These are phyloP conservation scores for Hydractinia symbiolongicarpus DNA, from an alignment of 30 jellyfish, hydroid and myxozoan genomes.

Conservation along the genomic window DNA sequence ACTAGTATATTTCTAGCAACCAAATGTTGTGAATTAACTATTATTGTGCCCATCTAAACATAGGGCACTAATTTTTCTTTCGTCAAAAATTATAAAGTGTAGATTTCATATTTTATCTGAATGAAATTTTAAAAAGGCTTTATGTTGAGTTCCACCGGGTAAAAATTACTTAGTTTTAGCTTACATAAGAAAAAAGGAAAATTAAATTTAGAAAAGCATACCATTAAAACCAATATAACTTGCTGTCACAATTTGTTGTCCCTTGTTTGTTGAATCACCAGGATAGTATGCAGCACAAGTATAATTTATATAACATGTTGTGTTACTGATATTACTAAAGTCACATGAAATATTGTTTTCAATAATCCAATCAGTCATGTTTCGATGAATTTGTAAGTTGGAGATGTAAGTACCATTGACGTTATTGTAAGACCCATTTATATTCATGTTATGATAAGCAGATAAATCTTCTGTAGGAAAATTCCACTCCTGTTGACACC, in stretches of 20 bases:
- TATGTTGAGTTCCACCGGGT: no score
- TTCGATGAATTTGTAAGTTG: neutral
- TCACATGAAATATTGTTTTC: neutral
- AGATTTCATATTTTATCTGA: no score
- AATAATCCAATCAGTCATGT: neutral
- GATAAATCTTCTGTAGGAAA: neutral
- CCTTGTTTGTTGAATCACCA: neutral
- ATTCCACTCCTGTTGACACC: neutral
- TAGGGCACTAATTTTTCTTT: no score
- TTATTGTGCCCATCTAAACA: no score
- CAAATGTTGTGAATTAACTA: no score
- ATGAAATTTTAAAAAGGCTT: no score
- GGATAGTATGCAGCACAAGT: neutral
- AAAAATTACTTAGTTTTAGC: no score
- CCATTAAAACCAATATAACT: slow-evolving; percentile 13
- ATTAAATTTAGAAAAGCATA: neutral
- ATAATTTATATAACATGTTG: slow-evolving; percentile 5
- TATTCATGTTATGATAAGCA: neutral
- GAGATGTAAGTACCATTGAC: slow-evolving; percentile 9
- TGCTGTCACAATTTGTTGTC: neutral
- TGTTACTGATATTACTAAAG: neutral
- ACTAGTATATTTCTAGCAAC: no score
- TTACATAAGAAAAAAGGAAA: no score
- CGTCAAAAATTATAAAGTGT: no score
- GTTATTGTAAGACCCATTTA: neutral